A percentile compares a stretch with the other conserved stretches of the same genome.
Evolutionary conservation across 2,113 vertebrate species (phyloP).

Genomic region (Ciconia maguari): DNA sequence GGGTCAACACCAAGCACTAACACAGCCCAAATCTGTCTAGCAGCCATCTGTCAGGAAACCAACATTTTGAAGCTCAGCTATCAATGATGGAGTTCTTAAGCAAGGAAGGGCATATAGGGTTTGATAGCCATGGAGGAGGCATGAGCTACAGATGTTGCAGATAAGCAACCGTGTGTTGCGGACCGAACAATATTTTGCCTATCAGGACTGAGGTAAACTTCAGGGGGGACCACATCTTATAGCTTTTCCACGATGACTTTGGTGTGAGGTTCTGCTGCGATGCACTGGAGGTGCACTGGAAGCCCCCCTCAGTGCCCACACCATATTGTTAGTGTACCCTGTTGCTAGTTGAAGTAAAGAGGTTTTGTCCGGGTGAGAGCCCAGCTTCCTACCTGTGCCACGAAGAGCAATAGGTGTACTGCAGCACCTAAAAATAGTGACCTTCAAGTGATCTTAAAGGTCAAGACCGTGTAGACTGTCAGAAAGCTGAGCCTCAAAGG

Average conservation of each 20-base stretch:
- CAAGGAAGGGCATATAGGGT: background rate
- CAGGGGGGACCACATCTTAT: background rate
- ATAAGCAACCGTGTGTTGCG: background rate
- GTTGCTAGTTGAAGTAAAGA: rapidly evolving
- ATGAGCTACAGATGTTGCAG: background rate
- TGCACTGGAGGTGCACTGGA: background rate
- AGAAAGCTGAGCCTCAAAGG: background rate
- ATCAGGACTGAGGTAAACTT: background rate
- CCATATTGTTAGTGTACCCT: background rate
- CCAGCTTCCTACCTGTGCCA: background rate
- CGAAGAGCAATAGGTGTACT: background rate
- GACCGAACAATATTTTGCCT: background rate
- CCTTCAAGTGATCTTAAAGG: background rate
- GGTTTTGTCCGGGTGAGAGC: background rate
- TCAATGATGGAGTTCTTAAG: background rate
- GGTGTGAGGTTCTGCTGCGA: background rate
- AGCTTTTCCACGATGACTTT: background rate
- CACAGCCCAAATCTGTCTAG: background rate
- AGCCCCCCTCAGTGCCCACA: background rate
- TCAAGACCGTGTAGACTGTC: background rate
- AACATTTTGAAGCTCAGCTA: background rate
- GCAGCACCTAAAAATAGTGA: background rate
- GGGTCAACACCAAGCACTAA: background rate
- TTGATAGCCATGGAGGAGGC: background rate
- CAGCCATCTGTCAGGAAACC: background rate